A percentile compares a stretch with the other conserved stretches of the same genome.
Evolutionary conservation across 2,113 vertebrate species (phyloP).

Genomic region (Marmota monax): DNA sequence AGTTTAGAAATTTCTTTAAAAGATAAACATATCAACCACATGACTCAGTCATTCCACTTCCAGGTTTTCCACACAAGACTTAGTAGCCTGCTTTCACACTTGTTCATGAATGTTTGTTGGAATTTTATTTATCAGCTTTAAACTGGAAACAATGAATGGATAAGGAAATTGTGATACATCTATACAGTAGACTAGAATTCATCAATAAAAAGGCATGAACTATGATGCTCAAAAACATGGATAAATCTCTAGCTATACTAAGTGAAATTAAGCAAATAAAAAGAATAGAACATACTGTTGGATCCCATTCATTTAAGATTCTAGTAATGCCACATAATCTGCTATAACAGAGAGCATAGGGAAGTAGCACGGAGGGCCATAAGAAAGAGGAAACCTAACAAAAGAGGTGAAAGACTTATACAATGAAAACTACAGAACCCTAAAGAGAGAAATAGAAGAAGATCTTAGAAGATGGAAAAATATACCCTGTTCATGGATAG

Average conservation of each 20-base stretch:
- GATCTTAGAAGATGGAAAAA: no score
- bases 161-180: not conserved
- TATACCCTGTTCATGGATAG: no score
- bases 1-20: not conserved
- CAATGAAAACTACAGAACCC: no score
- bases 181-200: not conserved
- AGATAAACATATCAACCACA: not conserved
- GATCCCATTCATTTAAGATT: not conserved
- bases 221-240: not conserved
- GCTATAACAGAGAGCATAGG: not conserved
- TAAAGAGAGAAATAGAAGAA: no score
- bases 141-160: not conserved
- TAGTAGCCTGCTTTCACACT: not conserved
- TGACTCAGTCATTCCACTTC: not conserved
- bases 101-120: not conserved
- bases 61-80: not conserved
- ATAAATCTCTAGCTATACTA: not conserved
- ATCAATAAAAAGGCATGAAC: not conserved
- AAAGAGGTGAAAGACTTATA: no score
- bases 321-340: not conserved
- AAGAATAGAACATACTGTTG: not conserved
- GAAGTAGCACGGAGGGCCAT: not conserved
- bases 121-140: not conserved
- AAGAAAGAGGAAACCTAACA: not conserved
- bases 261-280: not conserved